Evolutionary conservation across 2,888 invertebrate genomes (phyloP), one percentile per base, ranked within the genome.

Genomic region (Acanthosepion pharaonis): DNA sequence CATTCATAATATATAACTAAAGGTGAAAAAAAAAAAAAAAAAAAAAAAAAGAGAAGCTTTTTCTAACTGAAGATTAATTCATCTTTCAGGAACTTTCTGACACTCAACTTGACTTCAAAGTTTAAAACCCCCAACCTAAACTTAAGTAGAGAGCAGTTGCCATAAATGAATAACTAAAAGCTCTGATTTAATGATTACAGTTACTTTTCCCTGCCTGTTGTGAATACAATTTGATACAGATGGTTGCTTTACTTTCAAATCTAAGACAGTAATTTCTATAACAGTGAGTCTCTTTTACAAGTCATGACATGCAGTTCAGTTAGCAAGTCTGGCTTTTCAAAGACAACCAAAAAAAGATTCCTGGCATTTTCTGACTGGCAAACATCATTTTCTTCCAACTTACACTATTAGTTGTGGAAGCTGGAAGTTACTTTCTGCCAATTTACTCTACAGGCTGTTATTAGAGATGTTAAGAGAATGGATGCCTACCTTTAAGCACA

Each of bases 221-320:
- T 78, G 78, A 78, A n/a, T 78, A 78, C 78, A 33, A 78, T 78
- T n/a, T n/a, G 33, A n/a, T 78, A 18, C 78, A n/a, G n/a, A n/a
- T 78, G 78, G 78, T 78, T 78, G n/a, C 0, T 78, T n/a, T n/a
- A 33, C 33, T 78, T 33, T n/a, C n/a, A 59, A 59, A 59, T 78
- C n/a, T n/a, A 78, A 78, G 78, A n/a, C 78, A 11, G 78, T 78
- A 78, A 78, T 78, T 78, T 78, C 78, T n/a, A 78, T n/a, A 78
- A n/a, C 78, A 78, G n/a, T 5, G 78, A 78, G n/a, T 78, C 78
- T 78, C 78, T 78, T 78, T 78, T 78, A 78, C 78, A n/a, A 78
- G 78, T 78, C 78, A 78, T 78, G 78, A 33, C 78, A 78, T 78
- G 78, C 78, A 78, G 78, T 78, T 78, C 78, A 78, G n/a, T 78